These are phyloP conservation scores for Synergus gifuensis DNA, from an alignment of 2,888 invertebrate genomes.

Conservation along the genomic window DNA sequence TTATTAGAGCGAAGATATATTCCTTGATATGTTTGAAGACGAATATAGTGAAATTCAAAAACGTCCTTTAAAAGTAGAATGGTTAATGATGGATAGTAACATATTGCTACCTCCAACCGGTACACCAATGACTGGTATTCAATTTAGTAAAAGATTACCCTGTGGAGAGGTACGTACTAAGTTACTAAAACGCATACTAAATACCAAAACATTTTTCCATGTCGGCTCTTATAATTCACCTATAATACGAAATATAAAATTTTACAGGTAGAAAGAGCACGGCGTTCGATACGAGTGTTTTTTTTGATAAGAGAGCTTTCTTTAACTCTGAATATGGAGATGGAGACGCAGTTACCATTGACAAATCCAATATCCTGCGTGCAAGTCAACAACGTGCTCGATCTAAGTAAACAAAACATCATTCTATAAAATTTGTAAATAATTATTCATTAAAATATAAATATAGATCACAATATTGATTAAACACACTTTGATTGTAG, in stretches of 20 bases:
- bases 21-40: constrained; percentile 99
- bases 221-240: too few relatives aligned
- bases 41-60: constrained; percentile 97
- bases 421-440: too few relatives aligned
- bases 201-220: too few relatives aligned
- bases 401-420: constrained; percentile 87
- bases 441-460: too few relatives aligned
- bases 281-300: constrained; percentile 94
- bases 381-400: constrained; percentile 95
- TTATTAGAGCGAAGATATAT: constrained; percentile 93
- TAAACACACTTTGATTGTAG: constrained; percentile 80
- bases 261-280: constrained; percentile 88
- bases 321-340: constrained; percentile 88
- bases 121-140: constrained; percentile 97
- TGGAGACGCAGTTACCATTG: constrained; percentile 92
- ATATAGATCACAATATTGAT: not conserved
- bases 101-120: constrained; percentile 96
- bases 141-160: constrained; percentile 94
- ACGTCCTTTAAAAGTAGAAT: constrained; percentile 92
- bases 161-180: constrained; percentile 91
- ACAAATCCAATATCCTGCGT: constrained; percentile 93
- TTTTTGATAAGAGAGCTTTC: constrained; percentile 92
- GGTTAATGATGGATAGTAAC: constrained; percentile 97
- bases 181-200: constrained; percentile 5
- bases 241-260: constrained; percentile 23